A percentile compares a stretch with the other conserved stretches of the same genome.
phyloP scores from a whole-genome alignment of 1,140 invertebrate species.

The Venturia canescens region DNA sequence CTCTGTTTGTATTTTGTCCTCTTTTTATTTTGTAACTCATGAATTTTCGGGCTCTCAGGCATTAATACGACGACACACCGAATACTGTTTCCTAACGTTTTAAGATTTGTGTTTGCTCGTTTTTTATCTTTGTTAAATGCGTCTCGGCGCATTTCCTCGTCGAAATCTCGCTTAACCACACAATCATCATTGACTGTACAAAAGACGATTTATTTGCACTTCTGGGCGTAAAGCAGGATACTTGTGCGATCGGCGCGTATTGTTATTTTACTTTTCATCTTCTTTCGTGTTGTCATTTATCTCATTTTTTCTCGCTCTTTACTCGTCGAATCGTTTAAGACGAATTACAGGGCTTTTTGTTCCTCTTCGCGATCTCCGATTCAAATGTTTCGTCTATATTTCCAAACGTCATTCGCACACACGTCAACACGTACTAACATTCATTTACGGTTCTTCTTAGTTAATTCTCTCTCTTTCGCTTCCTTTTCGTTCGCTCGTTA shows the following conservation, averaged over 20 bases:
- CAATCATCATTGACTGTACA: conserved; percentile 17
- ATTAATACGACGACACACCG: background rate
- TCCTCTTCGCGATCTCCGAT: background rate
- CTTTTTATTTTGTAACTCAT: background rate
- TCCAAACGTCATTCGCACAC: background rate
- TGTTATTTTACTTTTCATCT: background rate
- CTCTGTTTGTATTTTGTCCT: background rate
- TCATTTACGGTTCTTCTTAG: conserved; percentile 23
- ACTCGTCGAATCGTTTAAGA: conserved; percentile 19
- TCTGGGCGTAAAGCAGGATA: conserved; percentile 39
- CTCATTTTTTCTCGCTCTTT: background rate
- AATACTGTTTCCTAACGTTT: conserved; percentile 23
- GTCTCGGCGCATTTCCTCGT: background rate
- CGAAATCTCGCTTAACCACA: conserved; percentile 9
- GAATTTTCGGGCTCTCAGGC: background rate
- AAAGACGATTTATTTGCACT: conserved; percentile 29
- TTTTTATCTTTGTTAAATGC: background rate
- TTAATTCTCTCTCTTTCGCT: background rate
- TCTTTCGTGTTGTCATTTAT: background rate
- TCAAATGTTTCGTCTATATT: background rate
- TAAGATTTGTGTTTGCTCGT: background rate
- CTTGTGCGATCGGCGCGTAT: conserved; percentile 37
- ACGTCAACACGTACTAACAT: conserved; percentile 7
- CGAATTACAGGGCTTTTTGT: background rate
- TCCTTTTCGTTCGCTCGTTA: conserved; percentile 21